These are phyloP conservation scores for Eustalomyia histrio DNA, from an alignment of 2,888 invertebrate species.

Conservation along the genomic window DNA sequence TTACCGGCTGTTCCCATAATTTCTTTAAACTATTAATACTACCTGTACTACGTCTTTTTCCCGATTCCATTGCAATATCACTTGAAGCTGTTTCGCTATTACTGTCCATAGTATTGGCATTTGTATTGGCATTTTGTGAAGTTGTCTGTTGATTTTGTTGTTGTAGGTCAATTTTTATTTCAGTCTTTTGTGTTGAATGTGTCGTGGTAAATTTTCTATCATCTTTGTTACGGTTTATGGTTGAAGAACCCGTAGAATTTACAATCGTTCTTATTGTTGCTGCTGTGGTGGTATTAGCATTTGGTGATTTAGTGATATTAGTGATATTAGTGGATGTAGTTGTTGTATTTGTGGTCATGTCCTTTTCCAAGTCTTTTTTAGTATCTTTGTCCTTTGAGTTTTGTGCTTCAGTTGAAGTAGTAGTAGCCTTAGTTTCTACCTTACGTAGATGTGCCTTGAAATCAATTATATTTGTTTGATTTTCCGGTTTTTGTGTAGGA, in stretches of 20 bases:
- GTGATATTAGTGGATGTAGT: constrained; percentile 40
- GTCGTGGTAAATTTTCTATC: constrained; percentile 67
- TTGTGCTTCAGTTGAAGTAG: constrained; percentile 45
- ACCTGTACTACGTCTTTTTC: constrained; percentile 93
- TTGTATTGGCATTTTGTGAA: constrained; percentile 65
- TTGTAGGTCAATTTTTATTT: constrained; percentile 79
- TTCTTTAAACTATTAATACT: constrained; percentile 95
- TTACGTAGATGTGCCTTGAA: constrained; percentile 91
- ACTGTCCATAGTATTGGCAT: constrained; percentile 61
- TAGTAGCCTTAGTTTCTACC: constrained; percentile 82
- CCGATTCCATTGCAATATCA: constrained; percentile 81
- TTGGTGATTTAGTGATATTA: constrained; percentile 64
- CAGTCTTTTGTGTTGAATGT: constrained; percentile 79
- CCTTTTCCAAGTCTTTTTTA: constrained; percentile 69
- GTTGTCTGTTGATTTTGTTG: constrained; percentile 71
- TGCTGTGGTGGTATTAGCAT: constrained; percentile 51
- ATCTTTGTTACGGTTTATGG: constrained; percentile 65
- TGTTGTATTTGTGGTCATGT: constrained; percentile 41
- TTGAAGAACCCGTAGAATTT: constrained; percentile 55
- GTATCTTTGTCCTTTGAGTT: constrained; percentile 69
- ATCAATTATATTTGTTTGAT: constrained; percentile 85
- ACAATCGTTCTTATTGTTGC: constrained; percentile 32
- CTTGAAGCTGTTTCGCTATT: constrained; percentile 52
- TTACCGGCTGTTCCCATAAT: constrained; percentile 92
- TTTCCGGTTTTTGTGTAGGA: constrained; percentile 81